phyloP scores from a whole-genome alignment of 2,888 invertebrate species.

The Vandiemenella viatica region DNA sequence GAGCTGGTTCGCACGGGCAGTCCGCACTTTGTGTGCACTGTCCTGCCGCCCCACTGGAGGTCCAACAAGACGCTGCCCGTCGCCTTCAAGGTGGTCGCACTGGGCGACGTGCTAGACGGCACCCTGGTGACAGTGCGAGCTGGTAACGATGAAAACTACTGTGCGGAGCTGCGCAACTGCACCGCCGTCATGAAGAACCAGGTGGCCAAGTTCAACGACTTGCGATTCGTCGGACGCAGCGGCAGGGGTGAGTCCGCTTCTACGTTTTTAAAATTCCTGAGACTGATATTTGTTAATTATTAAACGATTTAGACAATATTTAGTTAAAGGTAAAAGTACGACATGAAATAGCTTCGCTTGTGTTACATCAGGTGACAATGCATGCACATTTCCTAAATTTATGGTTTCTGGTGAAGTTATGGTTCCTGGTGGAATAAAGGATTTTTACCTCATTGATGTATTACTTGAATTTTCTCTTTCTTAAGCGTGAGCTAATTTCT shows the following conservation, averaged over 20 bases:
- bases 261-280: background rate
- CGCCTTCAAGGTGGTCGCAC: slow-evolving; percentile 89
- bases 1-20: slow-evolving; percentile 84
- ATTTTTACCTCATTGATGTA: too few species aligned
- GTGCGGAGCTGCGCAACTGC: slow-evolving; percentile 87
- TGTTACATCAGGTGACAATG: background rate
- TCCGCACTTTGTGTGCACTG: slow-evolving; percentile 90
- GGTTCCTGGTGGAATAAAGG: too few species aligned
- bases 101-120: slow-evolving; percentile 90
- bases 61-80: slow-evolving; percentile 96
- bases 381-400: too few species aligned
- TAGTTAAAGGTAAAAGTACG: too few species aligned
- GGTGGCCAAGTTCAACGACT: slow-evolving; percentile 96
- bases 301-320: background rate
- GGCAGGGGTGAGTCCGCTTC: slow-evolving; percentile 92
- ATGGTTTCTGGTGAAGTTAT: too few species aligned
- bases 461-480: too few species aligned
- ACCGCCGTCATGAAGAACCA: slow-evolving; percentile 96
- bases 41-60: slow-evolving; percentile 90
- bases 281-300: background rate
- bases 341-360: too few species aligned
- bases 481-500: too few species aligned
- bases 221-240: slow-evolving; percentile 94
- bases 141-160: slow-evolving; percentile 96
- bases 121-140: slow-evolving; percentile 90